phyloP scores from a whole-genome alignment of 1,140 invertebrate genomes.

The Gryon sp. region DNA sequence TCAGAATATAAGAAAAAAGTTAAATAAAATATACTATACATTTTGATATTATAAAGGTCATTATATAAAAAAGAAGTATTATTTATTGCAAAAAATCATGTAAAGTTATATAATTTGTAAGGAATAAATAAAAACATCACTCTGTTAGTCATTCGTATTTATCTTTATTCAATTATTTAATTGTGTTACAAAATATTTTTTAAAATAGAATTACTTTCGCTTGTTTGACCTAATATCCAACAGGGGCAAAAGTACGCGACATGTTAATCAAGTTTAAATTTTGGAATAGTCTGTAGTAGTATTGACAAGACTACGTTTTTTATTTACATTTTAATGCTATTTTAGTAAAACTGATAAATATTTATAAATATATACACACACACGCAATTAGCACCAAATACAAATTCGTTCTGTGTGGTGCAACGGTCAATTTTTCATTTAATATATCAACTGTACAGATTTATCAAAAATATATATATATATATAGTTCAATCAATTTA shows the following conservation, averaged over 20 bases:
- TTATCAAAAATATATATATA: slow-evolving; percentile 50
- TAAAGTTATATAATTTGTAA: too few species aligned
- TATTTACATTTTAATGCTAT: slow-evolving; percentile 64
- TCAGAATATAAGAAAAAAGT: not conserved
- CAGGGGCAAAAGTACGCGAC: slow-evolving; percentile 49
- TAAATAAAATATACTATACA: too few species aligned
- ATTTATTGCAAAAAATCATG: too few species aligned
- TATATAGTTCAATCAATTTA: too few species aligned
- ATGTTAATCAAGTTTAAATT: slow-evolving; percentile 66
- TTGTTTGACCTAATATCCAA: slow-evolving; percentile 38
- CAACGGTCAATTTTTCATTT: slow-evolving; percentile 40
- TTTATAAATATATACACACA: slow-evolving; percentile 71
- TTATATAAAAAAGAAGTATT: too few species aligned
- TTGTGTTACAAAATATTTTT: slow-evolving; percentile 72
- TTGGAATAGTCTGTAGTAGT: slow-evolving; percentile 39
- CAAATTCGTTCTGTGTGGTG: slow-evolving; percentile 63
- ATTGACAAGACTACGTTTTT: slow-evolving; percentile 51
- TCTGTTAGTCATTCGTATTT: slow-evolving; percentile 55
- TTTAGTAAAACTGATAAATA: slow-evolving; percentile 65
- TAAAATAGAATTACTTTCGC: slow-evolving; percentile 50
- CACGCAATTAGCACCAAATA: slow-evolving; percentile 71
- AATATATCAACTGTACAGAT: slow-evolving; percentile 48
- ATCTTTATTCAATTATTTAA: slow-evolving; percentile 71
- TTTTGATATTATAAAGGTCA: too few species aligned
- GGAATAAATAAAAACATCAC: slow-evolving; percentile 28